Conservation (phyloP, 2,113 vertebrate genomes). For the Marcusenius ussheri region DNA sequence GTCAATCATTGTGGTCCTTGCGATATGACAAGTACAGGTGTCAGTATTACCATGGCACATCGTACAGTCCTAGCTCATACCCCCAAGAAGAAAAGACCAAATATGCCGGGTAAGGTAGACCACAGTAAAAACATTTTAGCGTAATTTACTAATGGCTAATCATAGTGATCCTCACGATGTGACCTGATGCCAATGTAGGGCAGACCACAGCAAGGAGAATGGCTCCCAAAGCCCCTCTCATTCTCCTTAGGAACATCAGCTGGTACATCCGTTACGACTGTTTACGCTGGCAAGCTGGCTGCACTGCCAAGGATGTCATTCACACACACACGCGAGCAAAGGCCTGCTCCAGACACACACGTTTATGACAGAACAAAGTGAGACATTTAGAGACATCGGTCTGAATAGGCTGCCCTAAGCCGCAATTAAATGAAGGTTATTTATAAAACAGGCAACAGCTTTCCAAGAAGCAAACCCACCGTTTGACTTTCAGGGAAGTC, state of each 20-base stretch:
- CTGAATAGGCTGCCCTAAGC: background rate
- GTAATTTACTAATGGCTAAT: background rate
- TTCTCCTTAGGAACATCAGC: background rate
- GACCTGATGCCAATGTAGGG: background rate
- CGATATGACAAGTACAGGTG: background rate
- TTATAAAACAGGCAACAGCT: background rate
- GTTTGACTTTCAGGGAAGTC: slow-evolving; percentile 87
- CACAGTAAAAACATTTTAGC: background rate
- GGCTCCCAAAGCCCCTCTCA: background rate
- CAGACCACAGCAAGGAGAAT: background rate
- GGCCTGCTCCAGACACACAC: background rate
- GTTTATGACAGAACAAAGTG: background rate
- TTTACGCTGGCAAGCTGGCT: background rate
- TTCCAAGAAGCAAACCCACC: slow-evolving; percentile 54
- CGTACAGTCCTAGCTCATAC: background rate
- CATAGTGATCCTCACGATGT: background rate
- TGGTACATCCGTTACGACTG: background rate
- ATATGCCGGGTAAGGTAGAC: background rate
- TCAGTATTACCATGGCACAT: background rate
- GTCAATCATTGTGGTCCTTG: background rate
- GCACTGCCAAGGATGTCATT: background rate
- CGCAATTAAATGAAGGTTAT: background rate
- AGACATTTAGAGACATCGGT: background rate
- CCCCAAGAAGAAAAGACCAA: background rate
- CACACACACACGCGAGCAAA: background rate